Conservation (phyloP, 2,113 vertebrate genomes). For the Paracanthobrama guichenoti region DNA sequence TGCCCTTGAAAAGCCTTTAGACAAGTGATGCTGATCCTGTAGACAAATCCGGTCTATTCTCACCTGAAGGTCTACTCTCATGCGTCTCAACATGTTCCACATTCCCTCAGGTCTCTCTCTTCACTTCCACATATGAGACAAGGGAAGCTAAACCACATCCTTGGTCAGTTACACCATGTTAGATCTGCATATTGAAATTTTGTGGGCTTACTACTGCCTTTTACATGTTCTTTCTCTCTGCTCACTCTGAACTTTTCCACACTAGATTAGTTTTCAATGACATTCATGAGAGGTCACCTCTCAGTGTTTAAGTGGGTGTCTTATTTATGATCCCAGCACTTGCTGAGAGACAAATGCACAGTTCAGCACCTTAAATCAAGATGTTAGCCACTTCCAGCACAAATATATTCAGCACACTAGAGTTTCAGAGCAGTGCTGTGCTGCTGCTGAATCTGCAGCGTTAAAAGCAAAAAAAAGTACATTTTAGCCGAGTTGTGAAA, state of each 20-base stretch:
- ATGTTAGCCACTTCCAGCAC: not conserved
- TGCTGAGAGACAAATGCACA: constrained; percentile 17
- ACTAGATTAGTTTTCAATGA: constrained; percentile 13
- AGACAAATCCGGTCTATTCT: constrained; percentile 67
- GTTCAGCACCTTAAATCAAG: constrained; percentile 39
- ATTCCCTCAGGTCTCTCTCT: constrained; percentile 25
- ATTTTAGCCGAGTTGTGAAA: not conserved
- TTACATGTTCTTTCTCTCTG: not conserved
- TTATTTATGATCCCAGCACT: constrained; percentile 49
- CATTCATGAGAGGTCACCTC: constrained; percentile 41
- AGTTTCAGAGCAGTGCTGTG: not conserved
- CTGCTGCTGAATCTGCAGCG: not conserved
- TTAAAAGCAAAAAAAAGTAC: not conserved
- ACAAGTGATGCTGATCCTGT: constrained; percentile 43
- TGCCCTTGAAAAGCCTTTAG: constrained; percentile 54
- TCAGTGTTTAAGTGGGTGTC: constrained; percentile 25
- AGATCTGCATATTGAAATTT: constrained; percentile 11
- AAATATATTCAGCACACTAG: constrained; percentile 31
- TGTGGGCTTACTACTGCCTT: constrained; percentile 4
- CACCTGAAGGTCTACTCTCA: constrained; percentile 54
- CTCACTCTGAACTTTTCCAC: not conserved
- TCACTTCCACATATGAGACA: not conserved
- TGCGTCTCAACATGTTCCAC: constrained; percentile 59
- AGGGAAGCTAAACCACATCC: not conserved
- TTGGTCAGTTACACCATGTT: constrained; percentile 1